Base-by-base conservation (phyloP, 1,140 invertebrate genomes). In the Aphelenchoides avenae region DNA sequence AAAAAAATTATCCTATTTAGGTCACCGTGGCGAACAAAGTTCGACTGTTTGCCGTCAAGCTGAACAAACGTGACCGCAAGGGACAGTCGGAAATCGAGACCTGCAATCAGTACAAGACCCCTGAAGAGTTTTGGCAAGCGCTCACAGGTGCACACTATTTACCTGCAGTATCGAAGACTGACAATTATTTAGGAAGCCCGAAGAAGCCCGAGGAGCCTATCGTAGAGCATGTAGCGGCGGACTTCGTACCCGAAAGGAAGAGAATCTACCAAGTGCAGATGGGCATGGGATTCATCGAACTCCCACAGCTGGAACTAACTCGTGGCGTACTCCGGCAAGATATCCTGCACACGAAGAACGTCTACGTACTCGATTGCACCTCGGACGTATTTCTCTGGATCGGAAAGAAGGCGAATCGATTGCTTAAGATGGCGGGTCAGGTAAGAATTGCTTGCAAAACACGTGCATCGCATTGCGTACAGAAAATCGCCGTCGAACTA, bases 311-410 rank as follows among this genome's bases (percentile, higher is more conserved):
- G 48, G 64, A 73, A 22, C 26, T 77, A 85, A 78, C 62, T 63
- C 65, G 57, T 86, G 86, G 76, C 78, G 88, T 20, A 80, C 84
- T 50, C 84, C 87, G 64, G 82, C 84, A 77, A 42, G 67, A 71
- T 2, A 79, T 92, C 62, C 81, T 98, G 15, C 86, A 88, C 56
- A 91, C 89, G 51, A 87, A 90, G 74, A 26, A 91, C 80, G 94
- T 99, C 2, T 99, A 96, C 78, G 90, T 99, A 76, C 82, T 99
- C 22, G 95, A 99, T 78, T 94, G 90, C 74, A 87, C 86, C 70
- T 82, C 87, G 30, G 95, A 98, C 79, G 84, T 98, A n/a, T 99
- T 94, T 81, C 89, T 98, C 9, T 99, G 94, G 89, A 91, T 97
- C 81, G 94, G 95, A 4, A 92, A 94, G 77, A 97, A 97, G 78